A percentile compares a stretch with the other conserved stretches of the same genome.
Evolutionary conservation across 2,888 invertebrate species (phyloP).

Genomic region (Drosophila anomalata): DNA sequence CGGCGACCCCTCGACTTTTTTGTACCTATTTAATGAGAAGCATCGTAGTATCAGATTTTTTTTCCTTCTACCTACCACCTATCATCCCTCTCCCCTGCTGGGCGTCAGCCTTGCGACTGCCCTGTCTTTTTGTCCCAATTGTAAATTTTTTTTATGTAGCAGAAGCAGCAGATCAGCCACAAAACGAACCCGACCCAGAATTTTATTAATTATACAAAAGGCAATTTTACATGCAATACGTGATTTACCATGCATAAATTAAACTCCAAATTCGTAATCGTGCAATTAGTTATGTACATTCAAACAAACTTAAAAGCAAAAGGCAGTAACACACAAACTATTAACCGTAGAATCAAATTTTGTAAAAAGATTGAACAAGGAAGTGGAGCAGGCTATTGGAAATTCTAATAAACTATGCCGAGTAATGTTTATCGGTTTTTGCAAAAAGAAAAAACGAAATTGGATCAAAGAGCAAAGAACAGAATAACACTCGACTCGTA

Average conservation of each 20-base stretch:
- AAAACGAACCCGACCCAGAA: conserved; percentile 13
- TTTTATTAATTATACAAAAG: conserved; percentile 34
- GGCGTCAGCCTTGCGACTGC: not conserved
- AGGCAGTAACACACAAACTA: conserved; percentile 34
- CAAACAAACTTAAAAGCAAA: conserved; percentile 35
- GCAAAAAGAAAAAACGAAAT: not conserved
- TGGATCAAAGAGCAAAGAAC: not conserved
- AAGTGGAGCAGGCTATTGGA: not conserved
- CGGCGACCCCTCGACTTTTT: conserved; percentile 32
- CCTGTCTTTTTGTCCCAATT: conserved; percentile 9
- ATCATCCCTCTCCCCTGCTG: not conserved
- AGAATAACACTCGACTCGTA: conserved; percentile 19
- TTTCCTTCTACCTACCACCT: not conserved
- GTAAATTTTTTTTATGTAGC: conserved; percentile 37
- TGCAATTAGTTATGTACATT: conserved; percentile 47
- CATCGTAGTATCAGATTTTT: conserved; percentile 27
- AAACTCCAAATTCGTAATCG: conserved; percentile 32
- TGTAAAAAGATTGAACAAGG: conserved; percentile 29
- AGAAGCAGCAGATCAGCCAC: conserved; percentile 31
- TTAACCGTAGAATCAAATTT: conserved; percentile 32
- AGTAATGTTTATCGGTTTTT: conserved; percentile 13
- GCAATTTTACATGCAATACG: conserved; percentile 58
- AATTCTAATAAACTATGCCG: conserved; percentile 3
- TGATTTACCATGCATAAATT: conserved; percentile 59
- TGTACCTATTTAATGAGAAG: conserved; percentile 38